Evolutionary conservation across 2,888 invertebrate genomes (phyloP), one percentile per base, ranked within the genome.

Genomic region (Dasypolia templi): DNA sequence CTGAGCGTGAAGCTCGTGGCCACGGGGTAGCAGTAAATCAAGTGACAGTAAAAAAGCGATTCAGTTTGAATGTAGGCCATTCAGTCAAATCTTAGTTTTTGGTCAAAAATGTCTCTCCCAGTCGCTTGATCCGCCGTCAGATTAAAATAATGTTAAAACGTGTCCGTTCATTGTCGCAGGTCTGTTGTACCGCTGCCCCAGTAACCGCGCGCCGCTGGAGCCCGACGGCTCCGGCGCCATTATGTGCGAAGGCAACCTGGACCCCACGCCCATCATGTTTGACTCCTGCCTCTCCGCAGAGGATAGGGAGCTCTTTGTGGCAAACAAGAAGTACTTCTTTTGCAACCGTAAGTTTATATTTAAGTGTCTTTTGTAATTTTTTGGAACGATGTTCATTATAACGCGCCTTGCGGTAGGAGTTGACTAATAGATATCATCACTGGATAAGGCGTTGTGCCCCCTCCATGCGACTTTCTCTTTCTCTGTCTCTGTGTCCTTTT

Each of bases 221-320:
- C 96, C 96, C 0, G 95, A 96, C 70, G 96, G 95, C 0, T 95
- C 94, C 0, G 96, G 96, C 0, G 78, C 89, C 0, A 88, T 96
- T 12, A 90, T 92, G 90, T 96, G 96, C 64, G 95, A 95, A n/a
- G n/a, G n/a, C n/a, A n/a, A n/a, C n/a, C n/a, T n/a, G n/a, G n/a
- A n/a, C n/a, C n/a, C n/a, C n/a, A n/a, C n/a, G n/a, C n/a, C n/a
- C n/a, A n/a, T n/a, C n/a, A n/a, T n/a, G n/a, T n/a, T n/a, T n/a
- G n/a, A n/a, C n/a, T n/a, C n/a, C n/a, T n/a, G n/a, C n/a, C n/a
- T n/a, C n/a, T n/a, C n/a, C n/a, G n/a, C n/a, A n/a, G n/a, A n/a
- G n/a, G n/a, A n/a, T n/a, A n/a, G n/a, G n/a, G n/a, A n/a, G n/a
- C n/a, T n/a, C n/a, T n/a, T n/a, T n/a, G n/a, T n/a, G n/a, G n/a